Base-by-base conservation (phyloP, 1,140 invertebrate genomes). In the Tribolium castaneum region DNA sequence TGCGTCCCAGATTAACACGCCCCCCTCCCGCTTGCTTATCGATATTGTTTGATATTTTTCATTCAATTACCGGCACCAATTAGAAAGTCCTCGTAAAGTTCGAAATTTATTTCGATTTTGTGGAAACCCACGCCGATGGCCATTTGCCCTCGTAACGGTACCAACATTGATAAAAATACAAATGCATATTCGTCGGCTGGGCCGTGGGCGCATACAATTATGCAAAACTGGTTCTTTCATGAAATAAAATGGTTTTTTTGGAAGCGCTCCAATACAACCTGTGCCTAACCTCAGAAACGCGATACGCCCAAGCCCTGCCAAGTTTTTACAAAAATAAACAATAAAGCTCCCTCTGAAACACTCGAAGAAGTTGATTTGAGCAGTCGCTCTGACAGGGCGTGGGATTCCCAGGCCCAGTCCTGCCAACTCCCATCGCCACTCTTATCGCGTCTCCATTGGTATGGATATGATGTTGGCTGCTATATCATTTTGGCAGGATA, bases 201-300 rank as follows among this genome's bases (percentile, higher is more conserved):
- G 30, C 34, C 30, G 59, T 66, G 59, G 59, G 59, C 30, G n/a
- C 12, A 34, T 14, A 35, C 59, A 66, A 66, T 66, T 66, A 66
- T 66, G 59, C 59, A 66, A 66, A 66, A 66, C 59, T 66, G 59
- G 59, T 66, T 66, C 59, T 66, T 66, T 66, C 59, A 66, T 66
- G 59, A 66, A 66, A 66, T 66, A 66, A 66, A 66, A 35, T 30
- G 59, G 7, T 66, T 30, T 73, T 73, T 73, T 73, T 73, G 71
- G 71, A 73, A 52, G 22, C 49, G 7, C n/a, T 45, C 71, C 71
- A 73, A 73, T 73, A 73, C 71, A 73, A 73, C 71, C 71, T 73
- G 71, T 73, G 59, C 49, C 13, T 72, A 51, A 54, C 12, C 34
- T 73, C 25, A 73, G 71, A 73, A 73, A 73, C 19, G 19, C 71